Evolutionary conservation across 2,113 vertebrate species (phyloP).

Genomic region (Lynx canadensis): DNA sequence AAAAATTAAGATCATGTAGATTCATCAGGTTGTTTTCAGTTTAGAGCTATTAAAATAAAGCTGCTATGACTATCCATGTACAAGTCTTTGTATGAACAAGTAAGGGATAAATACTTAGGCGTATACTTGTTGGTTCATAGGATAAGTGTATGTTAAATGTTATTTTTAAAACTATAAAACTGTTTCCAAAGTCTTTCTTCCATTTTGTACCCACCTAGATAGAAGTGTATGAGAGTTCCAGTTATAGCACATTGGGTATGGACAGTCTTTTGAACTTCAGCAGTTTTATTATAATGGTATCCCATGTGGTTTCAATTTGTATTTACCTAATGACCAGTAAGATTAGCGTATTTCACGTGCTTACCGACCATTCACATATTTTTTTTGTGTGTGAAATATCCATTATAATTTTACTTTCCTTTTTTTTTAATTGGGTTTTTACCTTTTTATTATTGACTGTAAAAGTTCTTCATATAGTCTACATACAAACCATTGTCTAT

Average conservation of each 20-base stretch:
- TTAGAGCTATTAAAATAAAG: not conserved
- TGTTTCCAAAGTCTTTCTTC: not conserved
- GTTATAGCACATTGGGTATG: not conserved
- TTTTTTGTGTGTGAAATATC: not conserved
- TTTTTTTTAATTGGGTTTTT: not conserved
- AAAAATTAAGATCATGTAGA: not conserved
- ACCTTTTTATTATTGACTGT: not conserved
- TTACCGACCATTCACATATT: not conserved
- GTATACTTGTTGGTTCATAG: not conserved
- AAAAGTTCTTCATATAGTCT: not conserved
- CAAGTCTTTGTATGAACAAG: not conserved
- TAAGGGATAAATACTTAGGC: not conserved
- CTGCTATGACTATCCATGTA: not conserved
- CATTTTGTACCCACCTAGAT: not conserved
- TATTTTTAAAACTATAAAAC: not conserved
- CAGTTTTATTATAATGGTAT: not conserved
- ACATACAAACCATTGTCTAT: not conserved
- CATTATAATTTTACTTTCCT: not conserved
- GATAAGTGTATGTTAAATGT: not conserved
- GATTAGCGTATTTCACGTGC: not conserved
- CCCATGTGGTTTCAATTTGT: not conserved
- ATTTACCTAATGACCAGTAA: not conserved
- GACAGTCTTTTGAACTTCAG: not conserved
- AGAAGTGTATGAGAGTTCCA: not conserved
- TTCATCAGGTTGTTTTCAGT: not conserved